Evolutionary conservation across 2,888 invertebrate genomes (phyloP).

Genomic region (Pandemis heparana): DNA sequence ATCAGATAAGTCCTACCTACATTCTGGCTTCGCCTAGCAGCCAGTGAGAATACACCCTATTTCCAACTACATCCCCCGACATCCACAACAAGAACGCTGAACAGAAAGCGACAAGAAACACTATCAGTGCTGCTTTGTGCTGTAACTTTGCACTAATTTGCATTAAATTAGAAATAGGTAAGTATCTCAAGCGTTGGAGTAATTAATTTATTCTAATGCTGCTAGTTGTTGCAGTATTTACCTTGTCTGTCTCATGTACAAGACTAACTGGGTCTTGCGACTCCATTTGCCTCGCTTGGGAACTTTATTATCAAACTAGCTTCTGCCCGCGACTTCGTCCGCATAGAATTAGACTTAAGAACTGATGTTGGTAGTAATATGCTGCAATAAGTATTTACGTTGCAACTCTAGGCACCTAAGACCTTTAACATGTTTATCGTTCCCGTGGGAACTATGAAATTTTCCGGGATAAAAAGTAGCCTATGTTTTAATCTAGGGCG

Average conservation of each 20-base stretch:
- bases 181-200: conserved; percentile 13
- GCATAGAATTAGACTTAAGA: too few species aligned
- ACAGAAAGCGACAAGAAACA: conserved; percentile 33
- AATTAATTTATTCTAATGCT: conserved; percentile 2
- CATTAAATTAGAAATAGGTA: conserved; percentile 26
- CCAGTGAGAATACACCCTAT: background rate
- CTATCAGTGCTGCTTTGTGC: conserved; percentile 2
- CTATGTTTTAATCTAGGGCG: too few species aligned
- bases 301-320: too few species aligned
- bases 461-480: too few species aligned
- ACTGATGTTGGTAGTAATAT: too few species aligned
- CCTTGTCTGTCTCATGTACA: background rate
- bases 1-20: too few species aligned
- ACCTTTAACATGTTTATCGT: too few species aligned
- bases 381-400: too few species aligned
- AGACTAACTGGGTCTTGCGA: background rate
- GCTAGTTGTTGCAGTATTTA: background rate
- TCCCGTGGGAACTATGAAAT: too few species aligned
- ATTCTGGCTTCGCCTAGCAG: conserved; percentile 10
- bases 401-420: too few species aligned
- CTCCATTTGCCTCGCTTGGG: too few species aligned
- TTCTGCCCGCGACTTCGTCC: too few species aligned
- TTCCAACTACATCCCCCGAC: conserved; percentile 12
- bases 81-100: conserved; percentile 18
- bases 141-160: conserved; percentile 23